These are phyloP conservation scores for Pseudobourletiella spinata DNA, from an alignment of 1,140 invertebrate genomes.

Conservation along the genomic window DNA sequence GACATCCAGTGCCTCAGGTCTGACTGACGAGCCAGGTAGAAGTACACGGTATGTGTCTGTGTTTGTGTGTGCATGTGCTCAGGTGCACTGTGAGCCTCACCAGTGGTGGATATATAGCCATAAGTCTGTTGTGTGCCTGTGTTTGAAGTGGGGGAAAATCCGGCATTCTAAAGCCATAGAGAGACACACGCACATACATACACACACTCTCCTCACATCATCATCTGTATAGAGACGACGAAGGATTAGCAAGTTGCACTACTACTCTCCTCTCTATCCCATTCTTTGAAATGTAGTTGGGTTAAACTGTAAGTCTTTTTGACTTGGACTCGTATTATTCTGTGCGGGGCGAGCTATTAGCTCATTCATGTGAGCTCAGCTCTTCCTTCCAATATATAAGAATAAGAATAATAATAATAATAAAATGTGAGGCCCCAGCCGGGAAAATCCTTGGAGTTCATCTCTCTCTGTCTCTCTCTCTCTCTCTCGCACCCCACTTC, in stretches of 20 bases:
- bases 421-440: too few species aligned
- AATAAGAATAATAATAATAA: neutral
- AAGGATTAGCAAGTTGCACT: slow-evolving; percentile 3
- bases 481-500: too few species aligned
- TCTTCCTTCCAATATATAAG: too few species aligned
- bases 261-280: neutral
- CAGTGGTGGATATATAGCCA: neutral
- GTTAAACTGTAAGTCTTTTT: neutral
- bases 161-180: slow-evolving; percentile 2
- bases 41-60: neutral
- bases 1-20: slow-evolving; percentile 7
- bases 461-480: neutral
- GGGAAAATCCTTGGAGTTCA: neutral
- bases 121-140: neutral
- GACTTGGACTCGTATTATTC: neutral
- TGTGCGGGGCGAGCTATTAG: neutral
- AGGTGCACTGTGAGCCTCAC: too few species aligned
- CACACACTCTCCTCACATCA: neutral
- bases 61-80: too few species aligned
- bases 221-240: neutral
- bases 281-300: neutral
- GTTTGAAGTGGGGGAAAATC: slow-evolving; percentile 14
- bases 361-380: slow-evolving; percentile 3
- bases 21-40: neutral
- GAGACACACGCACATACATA: neutral